Conservation (phyloP, 2,113 vertebrate genomes). For the Menidia beryllina region DNA sequence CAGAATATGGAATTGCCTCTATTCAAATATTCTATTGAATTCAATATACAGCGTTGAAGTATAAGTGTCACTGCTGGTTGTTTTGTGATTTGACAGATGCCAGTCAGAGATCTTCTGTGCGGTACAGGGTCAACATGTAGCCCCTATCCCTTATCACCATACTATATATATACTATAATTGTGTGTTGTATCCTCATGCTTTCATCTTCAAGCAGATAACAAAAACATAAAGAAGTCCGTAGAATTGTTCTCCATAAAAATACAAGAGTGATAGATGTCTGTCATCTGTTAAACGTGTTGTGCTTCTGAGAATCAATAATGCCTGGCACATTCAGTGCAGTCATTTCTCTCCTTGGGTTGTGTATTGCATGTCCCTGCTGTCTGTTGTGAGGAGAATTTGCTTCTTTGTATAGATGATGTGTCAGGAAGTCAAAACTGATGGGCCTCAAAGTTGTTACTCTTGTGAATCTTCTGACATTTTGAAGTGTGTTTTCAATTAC, state of each 20-base stretch:
- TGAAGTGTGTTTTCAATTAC: slow-evolving; percentile 24
- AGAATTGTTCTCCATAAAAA: slow-evolving; percentile 52
- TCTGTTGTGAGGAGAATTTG: slow-evolving; percentile 23
- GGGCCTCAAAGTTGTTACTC: slow-evolving; percentile 24
- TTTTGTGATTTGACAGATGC: slow-evolving; percentile 35
- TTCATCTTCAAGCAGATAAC: slow-evolving; percentile 29
- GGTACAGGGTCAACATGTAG: slow-evolving; percentile 29
- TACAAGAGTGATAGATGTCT: slow-evolving; percentile 61
- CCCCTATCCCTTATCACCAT: slow-evolving; percentile 25
- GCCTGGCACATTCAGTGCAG: slow-evolving; percentile 55
- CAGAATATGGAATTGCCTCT: slow-evolving; percentile 31
- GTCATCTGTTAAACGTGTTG: slow-evolving; percentile 62
- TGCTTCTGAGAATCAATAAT: slow-evolving; percentile 64
- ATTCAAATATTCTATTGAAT: slow-evolving; percentile 36
- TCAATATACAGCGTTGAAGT: background rate
- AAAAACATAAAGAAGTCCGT: slow-evolving; percentile 22
- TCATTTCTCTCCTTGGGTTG: slow-evolving; percentile 59
- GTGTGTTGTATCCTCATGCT: slow-evolving; percentile 21
- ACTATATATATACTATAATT: slow-evolving; percentile 34
- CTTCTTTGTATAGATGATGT: slow-evolving; percentile 47
- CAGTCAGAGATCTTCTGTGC: slow-evolving; percentile 42
- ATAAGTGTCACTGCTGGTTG: slow-evolving; percentile 34
- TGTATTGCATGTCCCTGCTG: slow-evolving; percentile 40
- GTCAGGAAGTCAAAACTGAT: slow-evolving; percentile 50
- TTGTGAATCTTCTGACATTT: slow-evolving; percentile 15